A percentile compares a stretch with the other conserved stretches of the same genome.
Evolutionary conservation across 2,113 vertebrate species (phyloP).

Genomic region (Entomyzon cyanotis): DNA sequence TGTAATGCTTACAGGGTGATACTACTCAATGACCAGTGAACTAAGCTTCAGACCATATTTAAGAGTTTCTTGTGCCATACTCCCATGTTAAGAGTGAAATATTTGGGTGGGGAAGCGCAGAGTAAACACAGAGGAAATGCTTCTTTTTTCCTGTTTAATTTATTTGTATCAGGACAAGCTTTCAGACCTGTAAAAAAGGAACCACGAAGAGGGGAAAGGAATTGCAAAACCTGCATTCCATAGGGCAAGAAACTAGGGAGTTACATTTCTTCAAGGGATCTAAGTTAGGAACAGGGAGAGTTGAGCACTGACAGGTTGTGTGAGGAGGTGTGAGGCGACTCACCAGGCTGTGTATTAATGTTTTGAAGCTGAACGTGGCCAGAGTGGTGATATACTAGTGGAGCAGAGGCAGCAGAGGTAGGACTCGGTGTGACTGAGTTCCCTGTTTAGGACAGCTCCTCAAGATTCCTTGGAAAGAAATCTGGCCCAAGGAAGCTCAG

Average conservation of each 20-base stretch:
- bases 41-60: not conserved
- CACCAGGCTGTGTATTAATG: not conserved
- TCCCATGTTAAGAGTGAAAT: not conserved
- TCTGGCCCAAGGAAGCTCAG: not conserved
- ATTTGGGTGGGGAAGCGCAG: not conserved
- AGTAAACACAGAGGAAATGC: not conserved
- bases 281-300: not conserved
- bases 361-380: not conserved
- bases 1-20: not conserved
- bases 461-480: not conserved
- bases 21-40: not conserved
- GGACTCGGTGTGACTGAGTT: fast-evolving
- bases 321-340: not conserved
- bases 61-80: not conserved
- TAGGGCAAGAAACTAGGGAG: not conserved
- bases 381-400: not conserved
- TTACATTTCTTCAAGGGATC: not conserved
- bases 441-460: not conserved
- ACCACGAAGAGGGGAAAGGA: not conserved
- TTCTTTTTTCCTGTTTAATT: not conserved
- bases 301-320: not conserved
- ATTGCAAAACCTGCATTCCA: not conserved
- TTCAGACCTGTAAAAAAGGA: not conserved
- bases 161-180: not conserved
- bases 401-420: not conserved